phyloP scores from a whole-genome alignment of 2,888 invertebrate genomes.

The Temnothorax ravouxi region DNA sequence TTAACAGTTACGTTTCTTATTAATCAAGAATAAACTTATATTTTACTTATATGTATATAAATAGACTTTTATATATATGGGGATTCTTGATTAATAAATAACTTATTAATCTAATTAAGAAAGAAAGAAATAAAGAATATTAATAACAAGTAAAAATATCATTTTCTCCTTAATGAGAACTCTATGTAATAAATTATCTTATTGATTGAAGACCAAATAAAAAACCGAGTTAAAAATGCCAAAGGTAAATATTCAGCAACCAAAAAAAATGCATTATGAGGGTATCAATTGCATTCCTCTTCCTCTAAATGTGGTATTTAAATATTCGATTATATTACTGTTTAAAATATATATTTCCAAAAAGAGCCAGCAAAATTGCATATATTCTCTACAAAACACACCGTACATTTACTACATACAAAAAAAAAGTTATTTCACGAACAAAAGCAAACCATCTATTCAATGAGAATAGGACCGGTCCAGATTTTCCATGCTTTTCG shows the following conservation, averaged over 20 bases:
- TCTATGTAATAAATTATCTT: background rate
- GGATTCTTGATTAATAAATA: background rate
- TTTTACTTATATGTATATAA: background rate
- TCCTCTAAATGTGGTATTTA: background rate
- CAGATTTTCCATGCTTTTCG: conserved; percentile 27
- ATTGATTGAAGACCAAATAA: background rate
- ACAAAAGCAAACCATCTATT: conserved; percentile 17
- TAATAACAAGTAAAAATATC: background rate
- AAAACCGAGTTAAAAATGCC: background rate
- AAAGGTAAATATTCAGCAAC: background rate
- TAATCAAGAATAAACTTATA: background rate
- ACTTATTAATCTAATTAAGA: background rate
- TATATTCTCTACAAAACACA: background rate
- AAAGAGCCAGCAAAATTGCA: background rate
- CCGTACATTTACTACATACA: background rate
- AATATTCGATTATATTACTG: background rate
- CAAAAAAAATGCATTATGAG: background rate
- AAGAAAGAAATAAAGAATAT: background rate
- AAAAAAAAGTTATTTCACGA: conserved; percentile 25
- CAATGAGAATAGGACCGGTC: background rate
- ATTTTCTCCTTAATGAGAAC: background rate
- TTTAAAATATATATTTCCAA: background rate
- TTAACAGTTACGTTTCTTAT: background rate
- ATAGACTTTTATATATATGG: background rate
- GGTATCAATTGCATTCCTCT: background rate